These are phyloP conservation scores for Hypanus sabinus DNA, from an alignment of 2,113 vertebrate species.

Conservation along the genomic window DNA sequence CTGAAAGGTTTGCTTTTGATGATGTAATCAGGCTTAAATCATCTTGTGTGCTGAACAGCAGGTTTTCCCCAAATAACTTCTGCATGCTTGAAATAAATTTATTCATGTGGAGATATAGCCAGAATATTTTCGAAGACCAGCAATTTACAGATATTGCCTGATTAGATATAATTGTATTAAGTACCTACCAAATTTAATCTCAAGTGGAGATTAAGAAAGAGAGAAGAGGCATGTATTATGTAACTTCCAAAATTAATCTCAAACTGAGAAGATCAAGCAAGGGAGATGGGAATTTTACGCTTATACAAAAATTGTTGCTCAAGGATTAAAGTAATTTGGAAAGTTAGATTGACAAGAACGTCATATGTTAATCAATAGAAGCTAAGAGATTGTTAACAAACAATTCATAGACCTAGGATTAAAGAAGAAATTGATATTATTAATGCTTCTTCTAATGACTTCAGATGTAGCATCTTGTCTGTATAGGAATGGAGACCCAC, in stretches of 20 bases:
- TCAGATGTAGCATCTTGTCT: neutral
- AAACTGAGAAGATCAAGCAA: neutral
- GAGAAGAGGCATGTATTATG: neutral
- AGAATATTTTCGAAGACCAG: neutral
- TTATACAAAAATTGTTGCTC: neutral
- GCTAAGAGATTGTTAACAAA: neutral
- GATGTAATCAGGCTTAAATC: neutral
- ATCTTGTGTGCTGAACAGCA: neutral
- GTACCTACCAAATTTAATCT: neutral
- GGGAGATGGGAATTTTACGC: neutral
- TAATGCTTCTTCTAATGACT: neutral
- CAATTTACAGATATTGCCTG: neutral
- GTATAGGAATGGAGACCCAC: neutral
- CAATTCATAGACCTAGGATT: neutral
- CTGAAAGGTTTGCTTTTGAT: neutral
- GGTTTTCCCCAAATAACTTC: neutral
- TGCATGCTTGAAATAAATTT: neutral
- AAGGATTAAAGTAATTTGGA: neutral
- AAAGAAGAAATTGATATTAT: neutral
- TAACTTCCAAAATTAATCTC: neutral
- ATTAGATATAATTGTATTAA: neutral
- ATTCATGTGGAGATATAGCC: neutral
- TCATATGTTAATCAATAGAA: neutral
- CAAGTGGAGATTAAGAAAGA: neutral
- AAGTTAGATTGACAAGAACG: neutral